Evolutionary conservation across 1,140 invertebrate species (phyloP).

Genomic region (Drosophila bocqueti): DNA sequence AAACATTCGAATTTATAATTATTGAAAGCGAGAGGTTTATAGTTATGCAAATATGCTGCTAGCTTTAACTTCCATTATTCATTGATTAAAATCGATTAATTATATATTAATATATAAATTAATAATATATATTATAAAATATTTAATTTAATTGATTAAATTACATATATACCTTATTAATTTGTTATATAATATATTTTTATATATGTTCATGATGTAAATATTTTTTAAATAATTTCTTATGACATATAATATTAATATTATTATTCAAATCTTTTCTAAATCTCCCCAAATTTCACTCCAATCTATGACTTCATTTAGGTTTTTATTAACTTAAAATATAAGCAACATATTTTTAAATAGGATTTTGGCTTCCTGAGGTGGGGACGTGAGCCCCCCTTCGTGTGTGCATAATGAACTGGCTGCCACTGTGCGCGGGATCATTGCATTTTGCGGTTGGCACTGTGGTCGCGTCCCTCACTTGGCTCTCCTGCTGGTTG

Average conservation of each 20-base stretch:
- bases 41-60: too few species aligned
- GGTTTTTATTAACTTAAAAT: neutral
- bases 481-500: constrained; percentile 54
- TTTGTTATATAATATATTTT: too few species aligned
- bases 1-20: neutral
- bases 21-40: neutral
- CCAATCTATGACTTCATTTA: neutral
- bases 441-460: constrained; percentile 77
- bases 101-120: too few species aligned
- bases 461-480: constrained; percentile 60
- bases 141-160: too few species aligned
- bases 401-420: constrained; percentile 7
- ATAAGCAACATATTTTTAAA: neutral
- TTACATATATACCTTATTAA: too few species aligned
- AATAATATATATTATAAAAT: too few species aligned
- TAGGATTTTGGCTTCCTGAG: neutral
- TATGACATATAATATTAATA: too few species aligned
- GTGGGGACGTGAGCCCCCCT: neutral
- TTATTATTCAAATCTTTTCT: too few species aligned
- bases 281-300: neutral
- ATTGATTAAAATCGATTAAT: too few species aligned
- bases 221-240: too few species aligned
- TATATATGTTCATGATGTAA: too few species aligned
- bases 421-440: constrained; percentile 34
- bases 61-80: too few species aligned